Evolutionary conservation across 2,888 invertebrate genomes (phyloP), one percentile per base, ranked within the genome.

Genomic region (Dascillus cervinus): DNA sequence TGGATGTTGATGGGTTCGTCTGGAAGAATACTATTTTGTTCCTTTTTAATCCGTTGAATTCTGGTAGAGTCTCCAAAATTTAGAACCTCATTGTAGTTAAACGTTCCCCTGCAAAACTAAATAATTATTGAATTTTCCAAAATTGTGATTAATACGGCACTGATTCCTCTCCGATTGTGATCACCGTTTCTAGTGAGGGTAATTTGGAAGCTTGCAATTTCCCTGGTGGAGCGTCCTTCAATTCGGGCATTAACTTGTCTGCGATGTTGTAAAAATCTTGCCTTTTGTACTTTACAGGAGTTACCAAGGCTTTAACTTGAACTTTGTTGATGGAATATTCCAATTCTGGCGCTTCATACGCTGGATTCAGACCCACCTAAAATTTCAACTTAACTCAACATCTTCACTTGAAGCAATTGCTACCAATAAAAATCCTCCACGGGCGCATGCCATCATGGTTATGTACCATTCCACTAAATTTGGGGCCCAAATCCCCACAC

Each of bases 401-500:
- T n/a, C n/a, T n/a, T n/a, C n/a, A n/a, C n/a, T n/a, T n/a, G n/a
- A n/a, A n/a, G n/a, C n/a, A n/a, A n/a, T n/a, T n/a, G n/a, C n/a
- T 61, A 84, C 86, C 59, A 83, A 62, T 13, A 83, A 67, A 2
- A 85, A 62, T 1, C 89, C 90, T 2, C 75, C 73, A 40, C 84
- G 73, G 0, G 81, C 75, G 1, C 80, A 75, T 0, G 82, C 88
- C 55, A 82, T 64, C 56, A 80, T 75, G 0, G 75, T 65, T 0
- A 86, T 49, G 36, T 80, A 72, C 90, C 90, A 92, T 54, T 87
- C 80, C 24, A 75, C 57, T 17, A 70, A 67, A 62, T 89, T 91
- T 1, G 87, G 85, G 0, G 82, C 76, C 82, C 85, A 88, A 12
- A 91, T 67, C 1, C 82, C 90, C 2, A 92, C 55, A 3, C 81